Base-by-base conservation (phyloP, 2,888 invertebrate genomes). In the Monochamus alternatus region DNA sequence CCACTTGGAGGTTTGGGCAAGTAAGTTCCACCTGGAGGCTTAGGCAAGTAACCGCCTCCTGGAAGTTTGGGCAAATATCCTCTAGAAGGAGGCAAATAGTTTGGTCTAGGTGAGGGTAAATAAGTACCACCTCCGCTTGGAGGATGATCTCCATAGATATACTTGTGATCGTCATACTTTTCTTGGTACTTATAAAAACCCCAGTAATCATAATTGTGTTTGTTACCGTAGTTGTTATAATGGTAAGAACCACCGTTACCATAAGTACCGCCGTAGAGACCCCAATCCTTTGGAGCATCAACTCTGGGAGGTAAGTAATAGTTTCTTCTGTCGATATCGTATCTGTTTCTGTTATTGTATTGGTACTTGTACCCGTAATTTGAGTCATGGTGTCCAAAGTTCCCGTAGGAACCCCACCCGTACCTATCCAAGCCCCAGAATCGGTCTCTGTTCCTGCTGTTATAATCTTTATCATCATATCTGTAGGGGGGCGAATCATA, bases 361-460 rank as follows among this genome's bases (percentile, higher is more conserved):
- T 52, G 52, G n/a, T 58, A 62, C 8, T 70, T 32, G 9, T 52
- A 32, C 14, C 77, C 75, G 64, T 78, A 71, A 71, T 78, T 73
- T 8, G 78, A 79, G 70, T 83, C 78, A 7, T 74, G 78, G 44
- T 79, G 72, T 10, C 85, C 86, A 74, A 85, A 86, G 73, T 88
- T 86, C 1, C 92, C 93, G 81, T 93, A 93, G 75, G 90, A 90
- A 0, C 92, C 92, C 92, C 92, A 93, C 38, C 89, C 89, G 62
- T 90, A 90, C 5, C 84, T 81, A 65, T 83, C 79, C 62, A 83
- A 76, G 9, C 85, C 87, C 84, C 88, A 87, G 75, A 87, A 86
- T 62, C 83, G 73, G 66, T 80, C 79, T 76, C 85, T 82, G 70
- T 80, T 84, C 73, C 88, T 73, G 43, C 66, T 75, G 64, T 79